Percentiles rank a stretch among this genome's conserved stretches.
Evolutionary conservation across 2,888 invertebrate species (phyloP).

Genomic region (Lysandra bellargus): DNA sequence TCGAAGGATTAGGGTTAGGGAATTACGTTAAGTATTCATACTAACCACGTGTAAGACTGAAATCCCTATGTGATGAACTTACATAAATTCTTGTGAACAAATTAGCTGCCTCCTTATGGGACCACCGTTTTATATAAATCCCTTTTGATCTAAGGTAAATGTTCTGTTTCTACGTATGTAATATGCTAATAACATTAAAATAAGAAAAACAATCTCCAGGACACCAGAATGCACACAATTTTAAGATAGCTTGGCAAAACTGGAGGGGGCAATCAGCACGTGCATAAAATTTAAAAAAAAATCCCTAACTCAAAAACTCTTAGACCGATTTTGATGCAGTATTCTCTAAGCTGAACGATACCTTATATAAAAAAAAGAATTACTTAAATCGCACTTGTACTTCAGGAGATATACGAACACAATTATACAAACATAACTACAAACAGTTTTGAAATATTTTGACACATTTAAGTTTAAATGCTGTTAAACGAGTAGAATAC

Average conservation of each 20-base stretch:
- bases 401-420: too few species aligned
- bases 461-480: too few species aligned
- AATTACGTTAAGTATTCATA: conserved; percentile 40
- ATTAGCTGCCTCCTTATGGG: conserved; percentile 44
- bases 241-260: background rate
- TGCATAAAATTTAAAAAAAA: too few species aligned
- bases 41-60: conserved; percentile 52
- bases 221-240: background rate
- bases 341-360: too few species aligned
- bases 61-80: conserved; percentile 52
- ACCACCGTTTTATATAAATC: background rate
- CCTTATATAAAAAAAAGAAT: too few species aligned
- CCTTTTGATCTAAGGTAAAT: background rate
- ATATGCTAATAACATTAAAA: background rate
- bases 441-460: too few species aligned
- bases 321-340: too few species aligned
- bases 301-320: too few species aligned
- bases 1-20: conserved; percentile 15
- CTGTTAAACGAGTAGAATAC: background rate
- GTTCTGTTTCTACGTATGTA: background rate
- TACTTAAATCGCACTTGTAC: too few species aligned
- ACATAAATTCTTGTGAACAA: conserved; percentile 72
- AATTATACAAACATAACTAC: too few species aligned
- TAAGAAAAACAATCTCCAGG: background rate
- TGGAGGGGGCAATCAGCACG: too few species aligned